phyloP scores from a whole-genome alignment of 2,797 vertebrate genomes.

The Emys orbicularis region DNA sequence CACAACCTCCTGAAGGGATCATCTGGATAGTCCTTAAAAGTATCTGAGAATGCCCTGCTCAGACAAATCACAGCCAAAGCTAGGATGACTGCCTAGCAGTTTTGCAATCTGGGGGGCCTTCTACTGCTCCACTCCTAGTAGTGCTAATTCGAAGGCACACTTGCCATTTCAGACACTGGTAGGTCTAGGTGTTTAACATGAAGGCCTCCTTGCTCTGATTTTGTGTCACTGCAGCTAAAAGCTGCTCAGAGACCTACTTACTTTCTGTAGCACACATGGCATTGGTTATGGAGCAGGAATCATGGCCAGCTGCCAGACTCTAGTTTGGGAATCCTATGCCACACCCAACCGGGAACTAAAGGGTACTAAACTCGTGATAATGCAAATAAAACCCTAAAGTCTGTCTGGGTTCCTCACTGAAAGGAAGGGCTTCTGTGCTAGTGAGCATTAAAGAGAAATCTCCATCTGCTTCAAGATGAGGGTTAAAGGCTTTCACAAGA shows the following conservation, averaged over 20 bases:
- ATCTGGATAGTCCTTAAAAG: neutral
- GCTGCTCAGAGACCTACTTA: neutral
- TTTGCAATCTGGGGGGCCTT: neutral
- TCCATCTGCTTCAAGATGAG: neutral
- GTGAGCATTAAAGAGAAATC: neutral
- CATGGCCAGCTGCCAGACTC: neutral
- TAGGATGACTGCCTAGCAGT: neutral
- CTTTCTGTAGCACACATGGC: neutral
- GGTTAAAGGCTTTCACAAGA: neutral
- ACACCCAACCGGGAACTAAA: slow-evolving; percentile 13
- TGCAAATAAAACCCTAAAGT: slow-evolving; percentile 26
- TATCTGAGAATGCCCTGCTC: neutral
- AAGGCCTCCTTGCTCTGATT: neutral
- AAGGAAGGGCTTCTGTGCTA: neutral
- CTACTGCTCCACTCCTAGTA: neutral
- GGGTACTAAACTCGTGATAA: neutral
- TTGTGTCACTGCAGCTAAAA: neutral
- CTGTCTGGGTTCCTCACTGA: neutral
- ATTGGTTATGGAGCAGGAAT: neutral
- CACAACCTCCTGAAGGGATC: neutral
- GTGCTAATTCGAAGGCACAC: neutral
- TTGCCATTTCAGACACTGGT: neutral
- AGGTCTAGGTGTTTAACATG: neutral
- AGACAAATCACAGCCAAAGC: neutral
- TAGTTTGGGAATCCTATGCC: slow-evolving; percentile 15